A percentile compares a stretch with the other conserved stretches of the same genome.
Conservation (phyloP, 2,797 vertebrate species). For the Danio kyathit region DNA sequence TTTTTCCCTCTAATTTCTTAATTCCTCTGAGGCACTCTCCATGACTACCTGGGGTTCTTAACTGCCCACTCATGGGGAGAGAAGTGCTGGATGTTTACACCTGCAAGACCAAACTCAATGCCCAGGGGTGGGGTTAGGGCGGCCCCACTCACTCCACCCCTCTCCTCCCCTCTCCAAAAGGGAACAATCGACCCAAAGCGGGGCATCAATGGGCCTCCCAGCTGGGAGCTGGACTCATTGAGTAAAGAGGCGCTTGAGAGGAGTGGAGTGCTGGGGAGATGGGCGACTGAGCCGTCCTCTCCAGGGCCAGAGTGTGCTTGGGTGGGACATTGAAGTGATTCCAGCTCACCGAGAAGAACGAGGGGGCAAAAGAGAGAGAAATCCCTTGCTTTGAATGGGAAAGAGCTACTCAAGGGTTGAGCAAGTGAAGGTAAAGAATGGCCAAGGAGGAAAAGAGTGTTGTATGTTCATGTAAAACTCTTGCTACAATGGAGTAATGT, state of each 20-base stretch:
- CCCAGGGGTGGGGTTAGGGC: conserved; percentile 78
- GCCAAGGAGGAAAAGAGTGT: conserved; percentile 61
- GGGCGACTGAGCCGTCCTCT: conserved; percentile 74
- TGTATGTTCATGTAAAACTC: neutral
- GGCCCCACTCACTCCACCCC: conserved; percentile 78
- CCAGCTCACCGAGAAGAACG: conserved; percentile 79
- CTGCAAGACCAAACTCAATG: conserved; percentile 81
- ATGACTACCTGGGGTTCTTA: conserved; percentile 73
- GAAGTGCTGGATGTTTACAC: conserved; percentile 81
- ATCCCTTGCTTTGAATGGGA: conserved; percentile 74
- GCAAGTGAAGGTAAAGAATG: conserved; percentile 63
- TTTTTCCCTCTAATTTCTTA: conserved; percentile 73
- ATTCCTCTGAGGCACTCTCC: conserved; percentile 69
- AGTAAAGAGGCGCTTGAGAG: conserved; percentile 68
- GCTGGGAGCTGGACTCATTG: conserved; percentile 78
- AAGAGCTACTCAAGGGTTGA: conserved; percentile 68
- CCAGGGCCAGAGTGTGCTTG: conserved; percentile 74
- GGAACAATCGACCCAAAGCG: conserved; percentile 80
- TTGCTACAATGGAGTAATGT: conserved; percentile 9
- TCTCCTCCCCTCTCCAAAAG: conserved; percentile 78
- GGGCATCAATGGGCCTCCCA: conserved; percentile 82
- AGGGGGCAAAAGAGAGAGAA: conserved; percentile 15
- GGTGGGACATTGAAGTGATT: conserved; percentile 79
- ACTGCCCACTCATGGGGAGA: conserved; percentile 70
- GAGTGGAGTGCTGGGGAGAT: conserved; percentile 72